Base-by-base conservation (phyloP, 1,140 invertebrate species). In the Habropoda laboriosa region DNA sequence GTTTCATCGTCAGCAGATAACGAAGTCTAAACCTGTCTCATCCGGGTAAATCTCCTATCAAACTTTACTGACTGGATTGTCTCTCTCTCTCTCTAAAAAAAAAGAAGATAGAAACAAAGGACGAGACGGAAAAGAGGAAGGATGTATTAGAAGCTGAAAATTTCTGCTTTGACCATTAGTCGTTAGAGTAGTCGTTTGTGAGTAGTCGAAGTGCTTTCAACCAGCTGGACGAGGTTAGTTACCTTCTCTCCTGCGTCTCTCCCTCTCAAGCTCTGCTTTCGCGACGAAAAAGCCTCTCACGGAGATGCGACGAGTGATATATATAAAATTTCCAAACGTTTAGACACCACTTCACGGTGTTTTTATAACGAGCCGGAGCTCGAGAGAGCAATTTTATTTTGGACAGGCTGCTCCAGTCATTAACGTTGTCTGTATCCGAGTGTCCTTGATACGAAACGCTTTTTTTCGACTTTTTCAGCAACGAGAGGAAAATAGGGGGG, bases 161-260 rank as follows among this genome's bases (percentile, higher is more conserved):
- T 83, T 82, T 83, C 70, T 45, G 63, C 30, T 74, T 58, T 45
- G 70, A 49, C 70, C 68, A 82, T 80, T 79, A 79, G 79, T 84
- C 76, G 81, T 79, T 83, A 27, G 38, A 78, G 40, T 75, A 51
- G 67, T 68, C 35, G 81, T 70, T 47, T 32, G 58, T 27, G 42
- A 73, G 49, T 49, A 60, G 38, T 58, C 42, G 38, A 74, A 79
- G 82, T 68, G 76, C 51, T 72, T 74, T 72, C 45, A 21, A 61
- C 70, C 8, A 47, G 42, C 24, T 18, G 42, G 12, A 66, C 51
- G 45, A 49, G 70, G 76, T 84, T 83, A 70, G 63, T 58, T 58
- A 83, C 68, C 40, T 45, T 18, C 42, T 30, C 16, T 21, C 13
- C 45, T 24, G 24, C 40, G 16, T 24, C 45, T 8, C n/a, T 67